Evolutionary conservation across 2,113 vertebrate genomes (phyloP).

Genomic region (Gobius niger): DNA sequence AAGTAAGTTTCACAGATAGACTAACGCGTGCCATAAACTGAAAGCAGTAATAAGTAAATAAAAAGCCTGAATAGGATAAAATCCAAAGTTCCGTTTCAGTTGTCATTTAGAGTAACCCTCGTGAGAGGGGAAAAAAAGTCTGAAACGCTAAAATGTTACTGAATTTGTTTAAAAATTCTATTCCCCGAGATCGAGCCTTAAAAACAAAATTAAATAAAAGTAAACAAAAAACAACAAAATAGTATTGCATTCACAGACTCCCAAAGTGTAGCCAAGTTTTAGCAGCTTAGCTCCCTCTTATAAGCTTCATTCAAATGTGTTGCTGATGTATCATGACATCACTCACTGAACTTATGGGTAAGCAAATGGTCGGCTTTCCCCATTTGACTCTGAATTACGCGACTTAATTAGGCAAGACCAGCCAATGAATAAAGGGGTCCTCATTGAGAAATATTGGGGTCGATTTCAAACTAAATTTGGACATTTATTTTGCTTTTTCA

Average conservation of each 20-base stretch:
- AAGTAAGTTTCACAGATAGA: conserved; percentile 80
- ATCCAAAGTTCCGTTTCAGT: not conserved
- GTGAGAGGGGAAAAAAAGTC: too few relatives aligned
- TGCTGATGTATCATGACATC: conserved; percentile 71
- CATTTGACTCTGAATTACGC: not conserved
- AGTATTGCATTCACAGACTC: not conserved
- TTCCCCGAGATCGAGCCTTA: not conserved
- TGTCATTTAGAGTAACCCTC: not conserved
- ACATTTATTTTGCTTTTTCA: not conserved
- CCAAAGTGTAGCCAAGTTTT: conserved; percentile 23
- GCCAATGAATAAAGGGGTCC: not conserved
- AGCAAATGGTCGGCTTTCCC: conserved; percentile 48
- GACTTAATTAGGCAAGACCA: conserved; percentile 1
- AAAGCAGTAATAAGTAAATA: not conserved
- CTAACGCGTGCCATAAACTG: not conserved
- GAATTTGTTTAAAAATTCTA: not conserved
- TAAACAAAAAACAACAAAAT: not conserved
- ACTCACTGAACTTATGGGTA: conserved; percentile 45
- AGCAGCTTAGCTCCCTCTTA: conserved; percentile 50
- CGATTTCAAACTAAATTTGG: not conserved
- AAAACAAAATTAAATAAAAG: not conserved
- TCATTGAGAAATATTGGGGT: not conserved
- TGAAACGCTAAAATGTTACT: not conserved
- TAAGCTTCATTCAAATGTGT: conserved; percentile 73
- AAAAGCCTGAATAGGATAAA: not conserved